Conservation (phyloP, 1,140 invertebrate species). For the Caenorhabditis remanei region DNA sequence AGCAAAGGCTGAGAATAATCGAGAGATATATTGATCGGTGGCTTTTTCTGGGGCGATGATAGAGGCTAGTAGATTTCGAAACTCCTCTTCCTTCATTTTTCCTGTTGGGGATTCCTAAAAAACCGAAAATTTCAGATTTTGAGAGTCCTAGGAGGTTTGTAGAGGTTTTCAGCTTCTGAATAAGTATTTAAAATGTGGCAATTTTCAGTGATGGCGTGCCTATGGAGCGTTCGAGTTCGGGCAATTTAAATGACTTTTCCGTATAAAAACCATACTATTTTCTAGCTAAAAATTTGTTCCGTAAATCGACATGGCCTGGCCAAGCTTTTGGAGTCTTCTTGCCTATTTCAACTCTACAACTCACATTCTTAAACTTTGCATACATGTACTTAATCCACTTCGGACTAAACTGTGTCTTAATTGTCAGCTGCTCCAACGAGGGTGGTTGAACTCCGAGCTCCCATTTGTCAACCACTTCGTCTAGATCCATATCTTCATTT, state of each 20-base stretch:
- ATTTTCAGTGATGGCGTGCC: too few species aligned
- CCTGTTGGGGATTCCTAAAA: constrained; percentile 75
- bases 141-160: too few species aligned
- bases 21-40: constrained; percentile 72
- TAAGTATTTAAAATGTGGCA: too few species aligned
- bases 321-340: too few species aligned
- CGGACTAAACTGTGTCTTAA: constrained; percentile 66
- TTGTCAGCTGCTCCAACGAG: constrained; percentile 62
- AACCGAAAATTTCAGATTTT: too few species aligned
- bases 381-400: constrained; percentile 76
- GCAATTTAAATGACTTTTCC: too few species aligned
- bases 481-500: constrained; percentile 64
- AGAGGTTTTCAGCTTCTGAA: too few species aligned
- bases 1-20: constrained; percentile 73
- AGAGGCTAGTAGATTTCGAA: constrained; percentile 54
- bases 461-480: constrained; percentile 72
- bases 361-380: constrained; percentile 74
- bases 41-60: constrained; percentile 60
- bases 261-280: too few species aligned
- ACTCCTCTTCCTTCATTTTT: constrained; percentile 73
- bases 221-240: too few species aligned
- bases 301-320: too few species aligned
- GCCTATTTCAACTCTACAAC: background rate
- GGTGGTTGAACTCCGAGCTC: constrained; percentile 73
- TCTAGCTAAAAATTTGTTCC: too few species aligned